Conservation (phyloP, 30 jellyfish, hydroid and myxozoan genomes). For the Hydra vulgaris region DNA sequence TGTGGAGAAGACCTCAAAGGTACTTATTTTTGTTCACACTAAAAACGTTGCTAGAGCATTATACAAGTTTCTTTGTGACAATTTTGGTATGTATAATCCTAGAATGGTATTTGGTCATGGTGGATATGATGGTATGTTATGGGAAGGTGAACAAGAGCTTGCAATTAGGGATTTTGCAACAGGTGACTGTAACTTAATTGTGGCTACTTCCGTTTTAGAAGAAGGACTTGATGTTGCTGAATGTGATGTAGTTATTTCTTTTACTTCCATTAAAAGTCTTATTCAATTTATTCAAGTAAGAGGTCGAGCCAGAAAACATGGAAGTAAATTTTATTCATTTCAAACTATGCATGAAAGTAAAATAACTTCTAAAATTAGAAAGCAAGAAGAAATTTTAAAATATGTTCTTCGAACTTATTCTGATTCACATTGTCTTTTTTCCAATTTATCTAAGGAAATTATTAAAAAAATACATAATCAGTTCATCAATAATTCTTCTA, state of each 20-base stretch:
- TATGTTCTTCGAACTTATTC: constrained; percentile 31
- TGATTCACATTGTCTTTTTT: constrained; percentile 13
- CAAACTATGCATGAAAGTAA: constrained; percentile 8
- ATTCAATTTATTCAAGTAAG: constrained; percentile 48
- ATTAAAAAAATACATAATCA: constrained; percentile 12
- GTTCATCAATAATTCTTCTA: neutral
- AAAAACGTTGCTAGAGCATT: constrained; percentile 24
- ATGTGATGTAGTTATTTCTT: constrained; percentile 61
- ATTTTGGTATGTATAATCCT: constrained; percentile 29
- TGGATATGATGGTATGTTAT: constrained; percentile 65
- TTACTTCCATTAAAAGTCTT: constrained; percentile 32
- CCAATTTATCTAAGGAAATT: constrained; percentile 34
- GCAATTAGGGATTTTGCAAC: constrained; percentile 33
- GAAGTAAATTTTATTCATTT: constrained; percentile 38
- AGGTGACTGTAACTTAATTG: constrained; percentile 42
- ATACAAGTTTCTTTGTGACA: constrained; percentile 12
- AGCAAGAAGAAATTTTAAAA: constrained; percentile 32
- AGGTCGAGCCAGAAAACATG: constrained; percentile 58
- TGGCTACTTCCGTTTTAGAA: constrained; percentile 65
- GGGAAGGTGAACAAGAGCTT: constrained; percentile 61
- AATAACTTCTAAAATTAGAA: constrained; percentile 15
- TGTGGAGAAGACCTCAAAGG: constrained; percentile 22
- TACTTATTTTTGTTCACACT: constrained; percentile 44
- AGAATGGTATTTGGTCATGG: constrained; percentile 61
- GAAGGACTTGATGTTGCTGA: constrained; percentile 71